Evolutionary conservation across 2,888 invertebrate genomes (phyloP).

Genomic region (Melanostoma scalare): DNA sequence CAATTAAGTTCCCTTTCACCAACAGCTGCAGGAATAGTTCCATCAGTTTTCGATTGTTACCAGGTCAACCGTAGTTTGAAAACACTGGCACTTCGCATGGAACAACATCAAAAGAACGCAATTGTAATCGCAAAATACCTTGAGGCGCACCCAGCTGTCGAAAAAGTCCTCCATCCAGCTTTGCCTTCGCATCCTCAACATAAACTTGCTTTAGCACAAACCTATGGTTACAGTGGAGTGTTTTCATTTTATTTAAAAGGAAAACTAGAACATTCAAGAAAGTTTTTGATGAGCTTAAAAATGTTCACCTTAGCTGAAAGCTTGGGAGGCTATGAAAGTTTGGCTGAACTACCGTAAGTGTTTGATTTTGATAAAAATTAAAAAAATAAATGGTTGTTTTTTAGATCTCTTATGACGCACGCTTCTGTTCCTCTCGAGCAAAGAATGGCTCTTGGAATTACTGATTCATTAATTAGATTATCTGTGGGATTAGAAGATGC

Average conservation of each 20-base stretch:
- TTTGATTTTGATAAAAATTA: conserved; percentile 3
- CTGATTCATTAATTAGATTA: conserved; percentile 91
- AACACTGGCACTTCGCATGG: conserved; percentile 96
- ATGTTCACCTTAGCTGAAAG: conserved; percentile 95
- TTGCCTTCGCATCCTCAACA: conserved; percentile 94
- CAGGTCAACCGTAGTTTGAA: conserved; percentile 96
- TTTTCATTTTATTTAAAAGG: conserved; percentile 94
- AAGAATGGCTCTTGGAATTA: conserved; percentile 89
- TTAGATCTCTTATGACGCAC: conserved; percentile 95
- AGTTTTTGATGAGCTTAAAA: conserved; percentile 89
- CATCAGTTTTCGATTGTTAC: conserved; percentile 98
- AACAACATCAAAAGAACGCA: conserved; percentile 91
- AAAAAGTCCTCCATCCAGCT: conserved; percentile 92
- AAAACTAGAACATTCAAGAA: conserved; percentile 87
- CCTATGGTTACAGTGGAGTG: conserved; percentile 94
- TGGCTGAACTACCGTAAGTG: conserved; percentile 96
- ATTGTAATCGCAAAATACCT: conserved; percentile 91
- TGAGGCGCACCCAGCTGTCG: conserved; percentile 89
- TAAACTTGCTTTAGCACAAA: conserved; percentile 89
- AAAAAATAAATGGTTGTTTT: conserved; percentile 73
- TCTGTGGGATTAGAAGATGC: conserved; percentile 95
- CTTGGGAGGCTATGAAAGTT: conserved; percentile 96
- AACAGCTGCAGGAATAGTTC: conserved; percentile 88
- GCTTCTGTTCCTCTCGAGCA: conserved; percentile 92
- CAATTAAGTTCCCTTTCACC: background rate